Evolutionary conservation across 2,888 invertebrate genomes (phyloP).

Genomic region (Sinopyrophorus schimmeli): DNA sequence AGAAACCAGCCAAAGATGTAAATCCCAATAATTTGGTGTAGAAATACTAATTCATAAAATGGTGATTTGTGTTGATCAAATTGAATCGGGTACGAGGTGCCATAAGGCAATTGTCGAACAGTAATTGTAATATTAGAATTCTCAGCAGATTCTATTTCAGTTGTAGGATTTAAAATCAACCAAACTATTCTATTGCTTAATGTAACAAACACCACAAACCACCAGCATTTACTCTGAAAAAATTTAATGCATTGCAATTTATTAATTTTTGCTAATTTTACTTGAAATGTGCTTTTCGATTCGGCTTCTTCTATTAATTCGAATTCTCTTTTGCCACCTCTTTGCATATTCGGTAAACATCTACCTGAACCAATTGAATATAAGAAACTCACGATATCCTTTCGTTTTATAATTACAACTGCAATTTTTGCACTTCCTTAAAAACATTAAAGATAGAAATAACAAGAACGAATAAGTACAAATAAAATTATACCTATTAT

Average conservation of each 20-base stretch:
- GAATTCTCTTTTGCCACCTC: conserved; percentile 1
- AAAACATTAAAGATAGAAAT: background rate
- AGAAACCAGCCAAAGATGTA: background rate
- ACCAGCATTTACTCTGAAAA: background rate
- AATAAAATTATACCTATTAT: conserved; percentile 1
- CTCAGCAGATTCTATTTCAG: background rate
- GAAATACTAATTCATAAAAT: background rate
- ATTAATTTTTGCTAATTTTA: background rate
- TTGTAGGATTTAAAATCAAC: background rate
- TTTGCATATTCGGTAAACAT: conserved; percentile 3
- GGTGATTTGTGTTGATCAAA: background rate
- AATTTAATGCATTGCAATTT: background rate
- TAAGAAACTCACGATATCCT: background rate
- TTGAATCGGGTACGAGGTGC: background rate
- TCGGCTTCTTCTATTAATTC: background rate
- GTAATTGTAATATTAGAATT: background rate
- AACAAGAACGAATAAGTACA: background rate
- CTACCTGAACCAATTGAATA: background rate
- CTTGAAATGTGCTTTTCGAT: background rate
- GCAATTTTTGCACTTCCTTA: conserved; percentile 5
- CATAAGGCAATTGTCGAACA: background rate
- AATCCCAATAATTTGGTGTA: background rate
- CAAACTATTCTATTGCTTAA: background rate
- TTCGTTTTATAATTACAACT: background rate
- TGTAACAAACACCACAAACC: background rate